Base-by-base conservation (phyloP, 2,797 vertebrate genomes). In the Micropoecilia bifurca region DNA sequence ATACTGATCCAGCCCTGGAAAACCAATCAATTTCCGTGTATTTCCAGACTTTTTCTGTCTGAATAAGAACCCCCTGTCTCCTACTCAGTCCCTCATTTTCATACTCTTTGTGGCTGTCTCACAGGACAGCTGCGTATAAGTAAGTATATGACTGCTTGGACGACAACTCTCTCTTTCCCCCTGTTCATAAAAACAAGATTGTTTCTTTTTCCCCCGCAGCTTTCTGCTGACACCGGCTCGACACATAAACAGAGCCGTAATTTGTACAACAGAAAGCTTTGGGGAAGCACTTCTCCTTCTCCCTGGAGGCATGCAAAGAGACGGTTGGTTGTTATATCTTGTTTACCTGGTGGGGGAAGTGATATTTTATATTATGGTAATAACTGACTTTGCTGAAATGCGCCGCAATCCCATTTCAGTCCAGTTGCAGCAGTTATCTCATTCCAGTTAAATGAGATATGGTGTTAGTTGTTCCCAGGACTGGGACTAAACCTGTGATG, bases 261-360 rank as follows among this genome's bases (percentile, higher is more conserved):
- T 96, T 95, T 95, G 93, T 96, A 91, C 91, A 93, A 91, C 89
- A 88, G 91, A 90, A 88, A 92, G 94, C 92, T 94, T 92, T 82
- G 73, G 88, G 92, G 92, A 91, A 90, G 88, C 82, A 80, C 76
- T 89, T 88, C 83, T 47, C 68, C 46, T 73, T 76, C 71, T 81
- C 93, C 92, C 92, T 46, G 55, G 91, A 90, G 94, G 79, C 80
- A 73, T 71, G 85, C 83, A 85, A 28, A 84, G 84, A 85, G 83
- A 80, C 77, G 88, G 89, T 55, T 87, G 84, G 93, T 91, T 93
- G 92, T 96, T 96, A 94, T 95, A 90, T 91, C 77, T 74, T 90
- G 89, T 95, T 95, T 96, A 95, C 94, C 92, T 94, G 90, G 79
- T 85, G 81, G 85, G 74, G 78, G 84, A 87, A 88, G 88, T 86